A percentile compares a stretch with the other conserved stretches of the same genome.
Conservation (phyloP, 2,797 vertebrate species). For the Premnoplex brunnescens region DNA sequence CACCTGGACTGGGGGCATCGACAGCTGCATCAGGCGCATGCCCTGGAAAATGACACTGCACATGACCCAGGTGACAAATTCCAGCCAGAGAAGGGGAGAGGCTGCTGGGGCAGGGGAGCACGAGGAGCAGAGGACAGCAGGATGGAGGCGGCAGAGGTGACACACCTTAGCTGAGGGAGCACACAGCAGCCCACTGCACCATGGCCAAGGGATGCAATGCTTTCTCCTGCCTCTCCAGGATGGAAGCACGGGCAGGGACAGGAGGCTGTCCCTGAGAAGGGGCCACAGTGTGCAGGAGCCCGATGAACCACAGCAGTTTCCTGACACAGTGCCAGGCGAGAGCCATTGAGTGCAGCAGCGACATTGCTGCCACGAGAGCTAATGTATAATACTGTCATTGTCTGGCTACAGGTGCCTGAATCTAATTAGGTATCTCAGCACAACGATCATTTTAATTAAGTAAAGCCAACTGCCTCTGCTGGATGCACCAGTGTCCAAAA, state of each 20-base stretch:
- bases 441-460: conserved; percentile 22
- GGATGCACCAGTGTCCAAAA: background rate
- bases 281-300: background rate
- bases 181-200: background rate
- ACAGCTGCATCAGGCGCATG: rapidly evolving
- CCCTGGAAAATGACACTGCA: background rate
- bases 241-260: background rate
- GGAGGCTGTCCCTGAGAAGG: background rate
- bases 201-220: background rate
- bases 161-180: background rate
- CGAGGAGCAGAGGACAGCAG: background rate
- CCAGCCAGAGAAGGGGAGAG: background rate
- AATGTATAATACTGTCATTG: background rate
- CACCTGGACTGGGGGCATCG: background rate
- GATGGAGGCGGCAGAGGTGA: background rate
- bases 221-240: background rate
- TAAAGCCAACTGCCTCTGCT: conserved; percentile 36
- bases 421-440: conserved; percentile 52
- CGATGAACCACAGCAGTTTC: background rate
- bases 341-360: background rate
- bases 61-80: background rate
- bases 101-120: background rate
- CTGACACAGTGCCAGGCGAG: background rate
- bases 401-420: conserved; percentile 49
- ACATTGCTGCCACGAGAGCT: background rate